Evolutionary conservation across 1,140 invertebrate species (phyloP).

Genomic region (Trichomalopsis sarcophagae): DNA sequence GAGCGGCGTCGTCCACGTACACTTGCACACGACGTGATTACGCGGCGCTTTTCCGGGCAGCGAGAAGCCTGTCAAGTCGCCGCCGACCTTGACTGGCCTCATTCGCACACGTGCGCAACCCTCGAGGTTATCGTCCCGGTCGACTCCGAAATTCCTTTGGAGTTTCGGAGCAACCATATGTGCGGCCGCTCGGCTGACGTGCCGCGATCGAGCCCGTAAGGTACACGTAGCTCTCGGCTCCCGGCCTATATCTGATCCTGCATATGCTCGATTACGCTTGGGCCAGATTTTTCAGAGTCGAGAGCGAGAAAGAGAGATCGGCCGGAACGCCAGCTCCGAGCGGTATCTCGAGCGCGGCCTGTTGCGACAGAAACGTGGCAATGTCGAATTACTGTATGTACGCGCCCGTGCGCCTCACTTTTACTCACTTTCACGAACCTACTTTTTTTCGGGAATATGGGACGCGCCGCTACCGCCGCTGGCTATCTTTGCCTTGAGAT

Average conservation of each 20-base stretch:
- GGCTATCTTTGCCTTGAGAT: conserved; percentile 43
- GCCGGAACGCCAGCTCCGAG: background rate
- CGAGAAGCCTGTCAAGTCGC: background rate
- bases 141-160: background rate
- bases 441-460: conserved; percentile 55
- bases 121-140: background rate
- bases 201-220: background rate
- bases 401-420: conserved; percentile 30
- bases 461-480: conserved; percentile 15
- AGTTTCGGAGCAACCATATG: conserved; percentile 29
- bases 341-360: conserved; percentile 9
- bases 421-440: conserved; percentile 62
- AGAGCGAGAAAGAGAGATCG: background rate
- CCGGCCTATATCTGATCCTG: background rate
- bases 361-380: conserved; percentile 51
- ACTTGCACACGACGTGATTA: conserved; percentile 28
- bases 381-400: conserved; percentile 41
- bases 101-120: background rate
- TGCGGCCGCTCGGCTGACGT: conserved; percentile 5
- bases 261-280: too few species aligned
- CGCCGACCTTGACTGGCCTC: background rate
- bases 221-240: background rate
- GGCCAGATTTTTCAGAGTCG: background rate
- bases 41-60: conserved; percentile 21
- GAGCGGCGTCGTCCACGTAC: background rate